Base-by-base conservation (phyloP, 2,797 vertebrate genomes). In the Manis crassicaudata region DNA sequence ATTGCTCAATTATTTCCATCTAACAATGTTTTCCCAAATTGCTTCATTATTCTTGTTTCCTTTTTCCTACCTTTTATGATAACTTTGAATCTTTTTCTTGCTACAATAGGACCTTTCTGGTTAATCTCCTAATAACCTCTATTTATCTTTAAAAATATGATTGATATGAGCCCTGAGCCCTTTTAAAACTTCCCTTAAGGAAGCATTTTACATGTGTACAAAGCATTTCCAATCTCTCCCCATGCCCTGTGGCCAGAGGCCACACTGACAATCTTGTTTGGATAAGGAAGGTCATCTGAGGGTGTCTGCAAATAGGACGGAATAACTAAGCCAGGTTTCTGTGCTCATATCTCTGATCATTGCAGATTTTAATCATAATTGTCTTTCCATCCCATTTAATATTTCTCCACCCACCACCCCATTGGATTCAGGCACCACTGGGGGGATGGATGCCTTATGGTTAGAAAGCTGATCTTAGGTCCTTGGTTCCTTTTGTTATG, bases 381-480 rank as follows among this genome's bases (percentile, higher is more conserved):
- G 50, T 86, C 54, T 43, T 77, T 37, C 29, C 60, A 67, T 58
- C 32, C 23, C 11, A 20, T 35, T 62, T 92, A 63, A 54, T 25
- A 67, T 16, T 43, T 76, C 6, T 58, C 37, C 16, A 46, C 50
- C 23, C 7, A 58, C 14, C 8, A 40, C 6, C 10, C 29, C 21
- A 35, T 27, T 77, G 35, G 37, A 35, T 54, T n/a, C 67, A 40
- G 46, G 25, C 83, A 50, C 43, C 18, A 50, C 2, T 32, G 20
- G 7, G 25, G 27, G 54, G 29, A 3, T 1, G 54, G 29, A 3
- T 1, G 13, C 13, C 60, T 85, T n/a, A 14, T 0, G 1, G 6
- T 46, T 56, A 65, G 40, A 79, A 60, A 35, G 21, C 0, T 60
- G 35, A 60, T 63, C 23, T 35, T 14, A 17, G n/a, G 16, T 10